Base-by-base conservation (phyloP, 2,888 invertebrate genomes). In the Marronus borbonicus region DNA sequence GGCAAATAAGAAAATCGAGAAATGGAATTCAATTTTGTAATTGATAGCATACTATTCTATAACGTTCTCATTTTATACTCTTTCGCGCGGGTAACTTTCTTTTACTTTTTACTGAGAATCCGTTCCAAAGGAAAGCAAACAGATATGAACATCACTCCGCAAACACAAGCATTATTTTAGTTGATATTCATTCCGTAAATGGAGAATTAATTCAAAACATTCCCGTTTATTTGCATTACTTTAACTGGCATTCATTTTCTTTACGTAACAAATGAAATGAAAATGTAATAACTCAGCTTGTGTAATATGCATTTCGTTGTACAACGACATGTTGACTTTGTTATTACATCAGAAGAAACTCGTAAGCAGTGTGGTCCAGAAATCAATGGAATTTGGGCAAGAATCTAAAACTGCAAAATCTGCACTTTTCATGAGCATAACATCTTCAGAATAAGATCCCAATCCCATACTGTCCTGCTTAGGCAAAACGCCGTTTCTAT, bases 11-110 rank as follows among this genome's bases (percentile, higher is more conserved):
- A 72, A 52, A 20, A 62, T 24, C 58, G 44, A 58, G 60, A 60
- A 74, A 44, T 14, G 58, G 14, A 74, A 60, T 74, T 74, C 72
- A 74, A 74, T 74, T 74, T 74, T 74, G 72, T 74, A 74, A 74
- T 74, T 74, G 60, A 74, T 74, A 74, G 72, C 24, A 49, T 20
- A 62, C 24, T 36, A 55, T 20, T 44, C 14, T 60, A 39, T 60
- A 60, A 60, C 60, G 60, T 20, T 68, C 44, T 68, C 44, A 8
- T 74, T 74, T 74, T 68, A 36, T 68, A 50, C 68, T 14, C 24
- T 28, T 68, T 66, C 39, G 7, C 65, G 12, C 50, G 14, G 68
- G 8, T 50, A 50, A 28, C 28, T 68, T 50, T 28, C 49, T 24
- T 68, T 68, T 68, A n/a, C 50, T 50, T 14, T 49, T 28, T 68